Evolutionary conservation across 2,888 invertebrate species (phyloP).

Genomic region (Dorcus hopei): DNA sequence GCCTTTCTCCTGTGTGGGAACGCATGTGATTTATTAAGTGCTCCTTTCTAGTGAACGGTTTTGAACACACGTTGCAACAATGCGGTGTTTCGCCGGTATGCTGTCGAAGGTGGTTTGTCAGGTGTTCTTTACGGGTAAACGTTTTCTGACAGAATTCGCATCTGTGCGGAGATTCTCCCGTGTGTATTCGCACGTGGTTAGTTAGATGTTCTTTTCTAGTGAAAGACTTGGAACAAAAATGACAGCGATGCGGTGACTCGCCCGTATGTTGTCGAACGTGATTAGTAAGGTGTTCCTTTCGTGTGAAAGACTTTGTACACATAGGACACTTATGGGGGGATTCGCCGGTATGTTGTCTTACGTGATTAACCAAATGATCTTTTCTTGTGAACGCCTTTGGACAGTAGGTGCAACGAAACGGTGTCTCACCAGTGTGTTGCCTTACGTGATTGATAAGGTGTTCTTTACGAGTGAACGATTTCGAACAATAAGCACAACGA

Average conservation of each 20-base stretch:
- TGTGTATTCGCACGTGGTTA: conserved; percentile 70
- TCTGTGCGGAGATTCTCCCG: conserved; percentile 66
- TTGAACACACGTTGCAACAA: conserved; percentile 70
- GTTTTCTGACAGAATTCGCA: conserved; percentile 69
- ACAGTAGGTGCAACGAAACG: conserved; percentile 79
- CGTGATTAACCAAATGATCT: conserved; percentile 75
- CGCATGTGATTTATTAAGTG: conserved; percentile 75
- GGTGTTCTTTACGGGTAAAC: conserved; percentile 69
- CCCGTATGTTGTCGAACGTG: conserved; percentile 86
- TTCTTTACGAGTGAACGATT: conserved; percentile 83
- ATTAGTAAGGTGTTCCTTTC: conserved; percentile 79
- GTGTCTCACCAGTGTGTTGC: conserved; percentile 74
- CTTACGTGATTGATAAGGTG: conserved; percentile 84
- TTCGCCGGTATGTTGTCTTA: conserved; percentile 68
- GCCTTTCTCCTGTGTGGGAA: conserved; percentile 73
- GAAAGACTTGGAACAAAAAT: conserved; percentile 81
- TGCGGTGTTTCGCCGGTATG: conserved; percentile 69
- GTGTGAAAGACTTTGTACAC: conserved; percentile 75
- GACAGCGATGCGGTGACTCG: conserved; percentile 82
- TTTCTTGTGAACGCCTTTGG: conserved; percentile 83
- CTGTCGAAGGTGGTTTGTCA: conserved; percentile 68
- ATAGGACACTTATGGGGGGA: conserved; percentile 74
- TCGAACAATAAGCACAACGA: conserved; percentile 81
- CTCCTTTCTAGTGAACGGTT: conserved; percentile 72
- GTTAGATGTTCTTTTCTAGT: conserved; percentile 84